Evolutionary conservation across 2,888 invertebrate genomes (phyloP).

Genomic region (Smittia sp.): DNA sequence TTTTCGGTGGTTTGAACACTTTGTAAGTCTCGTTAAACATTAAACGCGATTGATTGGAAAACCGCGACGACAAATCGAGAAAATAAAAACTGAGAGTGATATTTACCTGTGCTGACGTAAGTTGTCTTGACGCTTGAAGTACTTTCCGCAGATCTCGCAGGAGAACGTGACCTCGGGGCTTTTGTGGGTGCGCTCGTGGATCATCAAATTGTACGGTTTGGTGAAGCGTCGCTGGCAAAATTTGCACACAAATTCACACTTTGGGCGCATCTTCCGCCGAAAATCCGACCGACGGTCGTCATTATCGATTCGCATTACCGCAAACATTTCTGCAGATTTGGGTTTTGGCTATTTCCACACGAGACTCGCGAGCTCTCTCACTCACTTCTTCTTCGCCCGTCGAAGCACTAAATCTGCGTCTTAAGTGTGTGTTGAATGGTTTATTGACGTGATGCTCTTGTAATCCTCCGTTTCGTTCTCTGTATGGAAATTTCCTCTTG

Average conservation of each 20-base stretch:
- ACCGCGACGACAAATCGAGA: not conserved
- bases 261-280: constrained; percentile 84
- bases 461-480: not conserved
- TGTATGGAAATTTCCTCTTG: constrained; percentile 10
- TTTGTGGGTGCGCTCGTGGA: constrained; percentile 97
- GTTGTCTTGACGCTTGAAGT: constrained; percentile 96
- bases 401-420: not conserved
- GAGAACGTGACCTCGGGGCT: constrained; percentile 94
- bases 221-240: constrained; percentile 97
- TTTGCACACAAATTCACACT: constrained; percentile 98
- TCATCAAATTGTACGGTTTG: constrained; percentile 97
- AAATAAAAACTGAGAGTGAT: constrained; percentile 22
- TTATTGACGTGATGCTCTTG: constrained; percentile 16
- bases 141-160: constrained; percentile 97
- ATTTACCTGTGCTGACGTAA: constrained; percentile 88
- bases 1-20: constrained; percentile 12
- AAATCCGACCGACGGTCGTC: constrained; percentile 83
- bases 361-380: constrained; percentile 4
- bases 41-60: not conserved
- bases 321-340: constrained; percentile 68
- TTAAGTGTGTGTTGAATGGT: constrained; percentile 26
- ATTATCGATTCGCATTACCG: constrained; percentile 85
- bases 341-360: constrained; percentile 20
- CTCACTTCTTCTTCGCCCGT: not conserved
- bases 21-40: not conserved